A percentile compares a stretch with the other conserved stretches of the same genome.
These are phyloP conservation scores for Papilio demoleus DNA, from an alignment of 2,888 invertebrate genomes.

Conservation along the genomic window DNA sequence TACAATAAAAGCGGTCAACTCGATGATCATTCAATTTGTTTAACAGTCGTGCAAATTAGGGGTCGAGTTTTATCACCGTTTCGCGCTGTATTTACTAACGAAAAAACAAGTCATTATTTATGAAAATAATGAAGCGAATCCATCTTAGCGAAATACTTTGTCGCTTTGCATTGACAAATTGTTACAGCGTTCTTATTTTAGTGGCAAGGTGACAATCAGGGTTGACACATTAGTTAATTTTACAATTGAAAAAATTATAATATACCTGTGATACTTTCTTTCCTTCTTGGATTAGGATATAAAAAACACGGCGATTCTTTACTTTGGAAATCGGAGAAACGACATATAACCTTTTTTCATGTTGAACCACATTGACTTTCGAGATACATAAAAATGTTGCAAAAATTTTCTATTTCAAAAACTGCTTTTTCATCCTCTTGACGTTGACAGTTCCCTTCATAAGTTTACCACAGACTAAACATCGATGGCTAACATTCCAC, in stretches of 20 bases:
- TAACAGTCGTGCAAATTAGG: conserved; percentile 48
- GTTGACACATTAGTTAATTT: not conserved
- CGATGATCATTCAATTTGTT: conserved; percentile 47
- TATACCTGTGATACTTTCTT: too few relatives aligned
- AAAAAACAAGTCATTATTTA: conserved; percentile 28
- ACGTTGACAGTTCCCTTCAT: too few relatives aligned
- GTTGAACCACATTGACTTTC: too few relatives aligned
- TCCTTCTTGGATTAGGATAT: too few relatives aligned
- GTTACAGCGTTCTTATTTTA: conserved; percentile 47
- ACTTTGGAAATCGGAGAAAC: too few relatives aligned
- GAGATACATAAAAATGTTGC: too few relatives aligned
- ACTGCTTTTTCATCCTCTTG: too few relatives aligned
- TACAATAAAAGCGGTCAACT: conserved; percentile 46
- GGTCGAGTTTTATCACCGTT: conserved; percentile 47
- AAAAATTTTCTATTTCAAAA: too few relatives aligned
- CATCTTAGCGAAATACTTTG: conserved; percentile 46
- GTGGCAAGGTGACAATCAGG: conserved; percentile 49
- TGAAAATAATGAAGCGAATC: conserved; percentile 22
- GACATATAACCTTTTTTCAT: too few relatives aligned
- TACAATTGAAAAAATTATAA: not conserved
- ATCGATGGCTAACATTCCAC: too few relatives aligned
- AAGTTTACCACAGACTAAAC: too few relatives aligned
- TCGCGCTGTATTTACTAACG: conserved; percentile 46
- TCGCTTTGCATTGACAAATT: conserved; percentile 52
- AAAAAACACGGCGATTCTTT: too few relatives aligned